Evolutionary conservation across 2,797 vertebrate species (phyloP), one percentile per base, ranked within the genome.

Genomic region (Hippoglossus hippoglossus): DNA sequence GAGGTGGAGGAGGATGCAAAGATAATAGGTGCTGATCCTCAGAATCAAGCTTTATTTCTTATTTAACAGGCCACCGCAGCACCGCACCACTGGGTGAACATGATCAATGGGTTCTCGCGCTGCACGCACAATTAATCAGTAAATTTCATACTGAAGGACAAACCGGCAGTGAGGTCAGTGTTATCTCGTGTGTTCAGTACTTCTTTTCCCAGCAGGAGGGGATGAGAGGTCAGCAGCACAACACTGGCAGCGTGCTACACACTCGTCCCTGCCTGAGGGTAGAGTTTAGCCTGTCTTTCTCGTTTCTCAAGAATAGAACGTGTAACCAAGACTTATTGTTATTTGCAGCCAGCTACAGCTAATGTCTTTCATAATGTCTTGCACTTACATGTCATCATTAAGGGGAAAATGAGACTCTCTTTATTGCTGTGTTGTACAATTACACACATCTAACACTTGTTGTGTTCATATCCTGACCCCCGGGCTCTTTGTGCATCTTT

Each of bases 121-220:
- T 64, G 67, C 86, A 85, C 16, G 51, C 78, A 84, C 89, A 90
- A 93, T 94, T 91, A 90, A 94, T 93, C 90, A 75, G 79, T 76
- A 53, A 77, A 84, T 77, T 75, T 89, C 82, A 88, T 70, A 77
- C 74, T 86, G 80, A 92, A 94, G 93, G 93, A 92, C 92, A 84
- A 92, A 89, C 79, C 78, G 25, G 72, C 84, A 18, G 79, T 58
- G 79, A 90, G 89, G 90, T 90, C 91, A 93, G 47, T 80, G 87
- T 91, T 93, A 92, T 94, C 91, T 85, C 67, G 67, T 67, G 67
- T 85, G 81, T 74, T 92, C 91, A 90, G 88, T 18, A 55, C 63
- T 64, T 70, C 63, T 51, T 55, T 78, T 71, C 67, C 63, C 71
- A 73, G 85, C 67, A 79, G 82, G 70, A 75, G 80, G 44, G 28